phyloP scores from a whole-genome alignment of 2,113 vertebrate species.

The Crotalus helleri region DNA sequence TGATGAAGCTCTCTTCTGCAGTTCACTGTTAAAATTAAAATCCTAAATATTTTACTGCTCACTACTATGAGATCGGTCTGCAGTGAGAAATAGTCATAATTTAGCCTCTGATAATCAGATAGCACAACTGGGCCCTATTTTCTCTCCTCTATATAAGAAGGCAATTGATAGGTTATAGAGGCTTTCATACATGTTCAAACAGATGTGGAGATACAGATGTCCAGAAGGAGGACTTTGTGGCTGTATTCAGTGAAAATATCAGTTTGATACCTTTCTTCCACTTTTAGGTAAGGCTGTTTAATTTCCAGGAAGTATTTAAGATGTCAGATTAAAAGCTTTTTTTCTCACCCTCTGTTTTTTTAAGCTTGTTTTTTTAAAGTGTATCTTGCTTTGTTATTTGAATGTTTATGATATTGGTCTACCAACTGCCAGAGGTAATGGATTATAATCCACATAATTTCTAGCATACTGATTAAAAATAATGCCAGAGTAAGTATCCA shows the following conservation, averaged over 20 bases:
- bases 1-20: background rate
- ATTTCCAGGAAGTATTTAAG: background rate
- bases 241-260: background rate
- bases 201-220: background rate
- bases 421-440: background rate
- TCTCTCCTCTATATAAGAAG: background rate
- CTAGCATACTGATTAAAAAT: background rate
- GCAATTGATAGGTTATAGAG: background rate
- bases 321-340: background rate
- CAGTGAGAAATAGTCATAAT: background rate
- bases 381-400: background rate
- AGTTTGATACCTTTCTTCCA: background rate
- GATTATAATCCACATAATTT: background rate
- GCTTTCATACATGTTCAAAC: background rate
- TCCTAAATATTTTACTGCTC: background rate
- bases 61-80: background rate
- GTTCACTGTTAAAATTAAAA: background rate
- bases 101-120: background rate
- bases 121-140: background rate
- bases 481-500: background rate
- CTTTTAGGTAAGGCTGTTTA: background rate
- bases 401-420: background rate
- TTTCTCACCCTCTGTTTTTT: background rate
- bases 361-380: background rate
- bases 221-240: background rate